Conservation (phyloP, 2,113 vertebrate genomes). For the Vulpes vulpes region DNA sequence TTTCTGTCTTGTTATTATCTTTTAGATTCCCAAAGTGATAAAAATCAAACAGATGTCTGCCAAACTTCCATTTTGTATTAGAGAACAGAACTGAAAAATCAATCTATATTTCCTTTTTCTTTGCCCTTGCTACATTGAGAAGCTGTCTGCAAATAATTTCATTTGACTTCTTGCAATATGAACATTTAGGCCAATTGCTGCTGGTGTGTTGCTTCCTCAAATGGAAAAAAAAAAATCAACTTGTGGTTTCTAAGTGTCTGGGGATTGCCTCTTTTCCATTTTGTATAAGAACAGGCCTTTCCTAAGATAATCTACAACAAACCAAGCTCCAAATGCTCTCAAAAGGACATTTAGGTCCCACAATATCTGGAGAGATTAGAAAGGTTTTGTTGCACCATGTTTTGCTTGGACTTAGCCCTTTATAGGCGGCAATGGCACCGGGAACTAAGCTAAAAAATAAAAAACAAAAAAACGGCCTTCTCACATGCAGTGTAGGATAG, state of each 20-base stretch:
- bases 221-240: not conserved
- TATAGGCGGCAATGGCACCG: not conserved
- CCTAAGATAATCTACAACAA: conserved; percentile 37
- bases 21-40: conserved; percentile 37
- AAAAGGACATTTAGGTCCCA: not conserved
- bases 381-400: not conserved
- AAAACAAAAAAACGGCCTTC: not conserved
- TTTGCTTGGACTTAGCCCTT: accelerated
- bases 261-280: not conserved
- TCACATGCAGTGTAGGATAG: too few relatives aligned
- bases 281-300: not conserved
- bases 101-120: not conserved
- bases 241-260: not conserved
- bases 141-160: conserved; percentile 7
- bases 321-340: not conserved
- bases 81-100: not conserved
- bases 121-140: not conserved
- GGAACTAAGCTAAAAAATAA: not conserved
- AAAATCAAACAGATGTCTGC: not conserved
- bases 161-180: conserved; percentile 40
- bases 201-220: not conserved
- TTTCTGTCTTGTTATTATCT: not conserved
- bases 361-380: not conserved
- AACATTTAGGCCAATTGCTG: not conserved
- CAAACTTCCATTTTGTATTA: not conserved